Evolutionary conservation across 2,113 vertebrate species (phyloP), one percentile per base, ranked within the genome.

Genomic region (Nycticorax nycticorax): DNA sequence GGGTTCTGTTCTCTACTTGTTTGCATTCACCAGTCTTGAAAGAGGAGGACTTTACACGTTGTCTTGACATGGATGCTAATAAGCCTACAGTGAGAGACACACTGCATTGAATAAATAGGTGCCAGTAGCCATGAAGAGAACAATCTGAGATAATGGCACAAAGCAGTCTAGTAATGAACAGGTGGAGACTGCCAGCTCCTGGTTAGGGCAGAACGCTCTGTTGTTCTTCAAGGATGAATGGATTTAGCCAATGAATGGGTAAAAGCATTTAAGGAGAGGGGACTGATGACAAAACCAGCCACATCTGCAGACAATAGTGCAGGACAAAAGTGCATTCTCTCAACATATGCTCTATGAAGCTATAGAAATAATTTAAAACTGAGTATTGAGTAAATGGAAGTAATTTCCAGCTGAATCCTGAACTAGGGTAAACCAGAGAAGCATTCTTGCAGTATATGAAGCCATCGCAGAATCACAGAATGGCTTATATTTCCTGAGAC

Each of bases 31-130:
- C 75, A 75, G 88, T 56, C 78, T 72, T 89, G 69, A 96, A 87
- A 87, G 64, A 62, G 47, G 59, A 95, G 67, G 71, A 66, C 84
- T 94, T 95, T 93, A 88, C 68, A 91, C 73, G 84, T 80, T 94
- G 83, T 86, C 57, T 94, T 97, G 93, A 89, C 94, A 71, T 59
- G 59, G 89, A 95, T 95, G 82, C 66, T 95, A 91, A 92, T 62
- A 86, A 92, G 78, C 41, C 85, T 92, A 26, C 59, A 81, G 50
- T 73, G 85, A 87, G 84, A 66, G 28, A 88, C 74, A 81, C 9
- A 7, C 45, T 71, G 35, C 30, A 75, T 93, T 52, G 86, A 41
- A 96, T 92, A 89, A 96, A 88, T 53, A 92, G 53, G 22, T 81
- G 72, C 85, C 91, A 96, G 89, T 37, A 95, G 67, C 79, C 83